A percentile compares a stretch with the other conserved stretches of the same genome.
phyloP scores from a whole-genome alignment of 2,888 invertebrate genomes.

The Melieria omissa region DNA sequence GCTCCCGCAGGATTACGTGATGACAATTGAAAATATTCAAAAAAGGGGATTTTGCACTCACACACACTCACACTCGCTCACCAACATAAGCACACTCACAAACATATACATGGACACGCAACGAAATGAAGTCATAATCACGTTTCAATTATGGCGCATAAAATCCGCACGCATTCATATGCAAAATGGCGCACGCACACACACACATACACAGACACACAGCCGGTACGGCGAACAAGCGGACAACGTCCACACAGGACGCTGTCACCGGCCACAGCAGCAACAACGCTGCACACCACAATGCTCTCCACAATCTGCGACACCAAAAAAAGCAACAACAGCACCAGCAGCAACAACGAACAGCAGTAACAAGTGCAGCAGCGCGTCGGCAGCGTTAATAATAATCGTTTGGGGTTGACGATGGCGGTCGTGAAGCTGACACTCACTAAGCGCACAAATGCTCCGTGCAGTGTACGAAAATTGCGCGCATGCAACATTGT shows the following conservation, averaged over 20 bases:
- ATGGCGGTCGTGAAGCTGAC: too few species aligned
- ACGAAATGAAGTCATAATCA: conserved; percentile 34
- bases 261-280: background rate
- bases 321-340: conserved; percentile 5
- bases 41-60: background rate
- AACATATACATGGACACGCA: conserved; percentile 5
- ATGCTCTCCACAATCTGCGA: background rate
- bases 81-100: conserved; percentile 1
- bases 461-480: too few species aligned
- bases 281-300: conserved; percentile 4
- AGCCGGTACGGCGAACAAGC: background rate
- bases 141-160: conserved; percentile 33
- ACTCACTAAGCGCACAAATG: too few species aligned
- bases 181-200: background rate
- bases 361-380: too few species aligned
- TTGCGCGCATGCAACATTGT: too few species aligned
- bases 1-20: conserved; percentile 27
- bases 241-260: background rate
- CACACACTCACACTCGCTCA: conserved; percentile 22
- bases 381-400: too few species aligned
- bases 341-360: background rate
- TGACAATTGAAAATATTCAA: conserved; percentile 35
- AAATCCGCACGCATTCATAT: conserved; percentile 33
- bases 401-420: too few species aligned
- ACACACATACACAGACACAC: conserved; percentile 14